phyloP scores from a whole-genome alignment of 1,140 invertebrate species.

The Danaus plexippus region DNA sequence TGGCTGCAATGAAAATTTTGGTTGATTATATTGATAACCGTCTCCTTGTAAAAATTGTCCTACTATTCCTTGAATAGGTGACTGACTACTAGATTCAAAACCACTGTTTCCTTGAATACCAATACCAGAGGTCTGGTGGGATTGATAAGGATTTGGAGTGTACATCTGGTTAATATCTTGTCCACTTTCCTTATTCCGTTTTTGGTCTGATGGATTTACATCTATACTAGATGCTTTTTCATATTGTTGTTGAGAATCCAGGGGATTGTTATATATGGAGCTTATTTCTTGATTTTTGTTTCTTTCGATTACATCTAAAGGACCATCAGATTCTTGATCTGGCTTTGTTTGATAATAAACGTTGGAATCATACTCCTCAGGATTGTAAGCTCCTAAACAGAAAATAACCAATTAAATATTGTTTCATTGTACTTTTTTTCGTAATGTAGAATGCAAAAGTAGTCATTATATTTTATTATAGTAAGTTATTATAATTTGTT shows the following conservation, averaged over 20 bases:
- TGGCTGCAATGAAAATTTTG: conserved; percentile 15
- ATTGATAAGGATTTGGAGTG: conserved; percentile 8
- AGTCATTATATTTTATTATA: too few relatives aligned
- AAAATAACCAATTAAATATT: not conserved
- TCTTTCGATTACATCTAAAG: not conserved
- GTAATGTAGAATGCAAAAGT: not conserved
- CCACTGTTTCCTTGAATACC: too few relatives aligned
- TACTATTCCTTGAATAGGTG: conserved; percentile 7
- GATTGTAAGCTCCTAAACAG: conserved; percentile 51
- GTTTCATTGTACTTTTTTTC: not conserved
- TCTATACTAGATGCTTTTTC: too few relatives aligned
- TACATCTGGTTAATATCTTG: not conserved
- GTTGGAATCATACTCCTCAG: conserved; percentile 40
- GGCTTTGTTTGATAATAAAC: too few relatives aligned
- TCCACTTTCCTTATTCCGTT: too few relatives aligned
- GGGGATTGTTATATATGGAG: too few relatives aligned
- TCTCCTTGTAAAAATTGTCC: conserved; percentile 7
- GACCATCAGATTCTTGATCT: conserved; percentile 9
- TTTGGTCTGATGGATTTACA: too few relatives aligned
- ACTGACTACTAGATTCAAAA: not conserved
- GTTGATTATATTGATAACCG: conserved; percentile 35
- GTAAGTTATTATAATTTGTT: too few relatives aligned
- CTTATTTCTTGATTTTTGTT: too few relatives aligned
- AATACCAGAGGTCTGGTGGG: conserved; percentile 7
- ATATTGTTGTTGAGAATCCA: too few relatives aligned